Evolutionary conservation across 92 coral and sea anemone genomes (phyloP).

Genomic region (Paramuricea clavata): DNA sequence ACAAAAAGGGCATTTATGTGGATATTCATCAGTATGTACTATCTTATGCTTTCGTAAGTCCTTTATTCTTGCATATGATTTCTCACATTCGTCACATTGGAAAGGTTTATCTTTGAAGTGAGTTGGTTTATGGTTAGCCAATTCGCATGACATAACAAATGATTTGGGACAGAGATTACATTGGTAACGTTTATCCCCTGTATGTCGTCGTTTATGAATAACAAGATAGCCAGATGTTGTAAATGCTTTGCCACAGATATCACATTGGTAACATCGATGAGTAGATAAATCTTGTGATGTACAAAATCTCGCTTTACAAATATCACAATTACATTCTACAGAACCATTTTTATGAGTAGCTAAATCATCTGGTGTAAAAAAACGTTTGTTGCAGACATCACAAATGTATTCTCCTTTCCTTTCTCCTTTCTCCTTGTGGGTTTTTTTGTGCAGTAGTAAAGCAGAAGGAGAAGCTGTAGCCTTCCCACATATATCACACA

Average conservation of each 20-base stretch:
- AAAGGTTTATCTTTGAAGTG: not conserved
- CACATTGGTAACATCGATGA: not conserved
- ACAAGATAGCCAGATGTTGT: not conserved
- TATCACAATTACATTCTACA: not conserved
- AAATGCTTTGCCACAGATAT: not conserved
- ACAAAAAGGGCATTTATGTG: not conserved
- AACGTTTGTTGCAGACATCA: not conserved
- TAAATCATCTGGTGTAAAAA: not conserved
- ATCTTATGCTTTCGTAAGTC: not conserved
- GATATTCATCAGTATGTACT: not conserved
- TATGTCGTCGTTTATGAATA: not conserved
- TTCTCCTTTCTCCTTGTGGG: too few relatives aligned
- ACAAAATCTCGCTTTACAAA: not conserved
- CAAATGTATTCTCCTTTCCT: not conserved
- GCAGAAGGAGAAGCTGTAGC: not conserved
- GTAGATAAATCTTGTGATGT: not conserved
- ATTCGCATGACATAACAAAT: not conserved
- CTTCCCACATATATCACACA: constrained; percentile 84
- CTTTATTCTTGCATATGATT: constrained; percentile 8
- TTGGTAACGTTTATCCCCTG: not conserved
- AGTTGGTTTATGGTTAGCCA: not conserved
- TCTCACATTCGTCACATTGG: constrained; percentile 32
- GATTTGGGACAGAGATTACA: not conserved
- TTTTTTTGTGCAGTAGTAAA: not conserved
- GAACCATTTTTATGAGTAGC: not conserved